Percentiles rank a stretch among this genome's conserved stretches.
phyloP scores from a whole-genome alignment of 2,888 invertebrate genomes.

The Scaptomyza caliginosa region DNA sequence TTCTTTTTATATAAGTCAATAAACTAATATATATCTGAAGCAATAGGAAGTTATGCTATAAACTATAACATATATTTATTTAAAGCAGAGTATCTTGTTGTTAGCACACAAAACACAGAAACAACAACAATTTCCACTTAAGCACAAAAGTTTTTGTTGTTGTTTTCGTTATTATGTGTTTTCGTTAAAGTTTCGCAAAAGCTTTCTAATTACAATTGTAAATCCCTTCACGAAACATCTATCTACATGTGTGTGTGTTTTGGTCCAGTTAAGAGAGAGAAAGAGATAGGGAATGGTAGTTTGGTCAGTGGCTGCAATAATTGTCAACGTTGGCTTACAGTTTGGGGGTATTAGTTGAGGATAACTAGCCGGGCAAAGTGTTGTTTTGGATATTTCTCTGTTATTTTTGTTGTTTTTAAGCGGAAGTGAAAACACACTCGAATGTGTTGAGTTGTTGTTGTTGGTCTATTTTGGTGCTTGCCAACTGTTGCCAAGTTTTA shows the following conservation, averaged over 20 bases:
- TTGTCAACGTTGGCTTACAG: constrained; percentile 49
- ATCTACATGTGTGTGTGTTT: constrained; percentile 7
- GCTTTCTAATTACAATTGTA: constrained; percentile 82
- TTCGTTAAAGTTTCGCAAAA: constrained; percentile 74
- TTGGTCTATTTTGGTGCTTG: constrained; percentile 58
- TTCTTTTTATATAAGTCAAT: no score
- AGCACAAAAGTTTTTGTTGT: neutral
- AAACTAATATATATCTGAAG: no score
- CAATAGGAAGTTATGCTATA: no score
- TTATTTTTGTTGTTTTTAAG: constrained; percentile 27
- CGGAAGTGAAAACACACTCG: constrained; percentile 49
- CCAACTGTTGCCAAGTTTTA: constrained; percentile 68
- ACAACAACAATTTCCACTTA: neutral
- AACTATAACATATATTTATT: no score
- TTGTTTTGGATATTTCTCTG: constrained; percentile 29
- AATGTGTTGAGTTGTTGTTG: constrained; percentile 67
- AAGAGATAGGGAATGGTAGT: constrained; percentile 18
- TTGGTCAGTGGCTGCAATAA: constrained; percentile 48
- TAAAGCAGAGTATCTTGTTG: neutral
- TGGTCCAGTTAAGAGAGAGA: constrained; percentile 10
- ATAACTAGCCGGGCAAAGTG: constrained; percentile 53
- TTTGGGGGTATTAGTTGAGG: constrained; percentile 48
- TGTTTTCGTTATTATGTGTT: constrained; percentile 22
- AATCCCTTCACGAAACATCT: constrained; percentile 64
- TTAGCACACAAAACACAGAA: neutral